Base-by-base conservation (phyloP, 2,113 vertebrate species). In the Platichthys flesus region DNA sequence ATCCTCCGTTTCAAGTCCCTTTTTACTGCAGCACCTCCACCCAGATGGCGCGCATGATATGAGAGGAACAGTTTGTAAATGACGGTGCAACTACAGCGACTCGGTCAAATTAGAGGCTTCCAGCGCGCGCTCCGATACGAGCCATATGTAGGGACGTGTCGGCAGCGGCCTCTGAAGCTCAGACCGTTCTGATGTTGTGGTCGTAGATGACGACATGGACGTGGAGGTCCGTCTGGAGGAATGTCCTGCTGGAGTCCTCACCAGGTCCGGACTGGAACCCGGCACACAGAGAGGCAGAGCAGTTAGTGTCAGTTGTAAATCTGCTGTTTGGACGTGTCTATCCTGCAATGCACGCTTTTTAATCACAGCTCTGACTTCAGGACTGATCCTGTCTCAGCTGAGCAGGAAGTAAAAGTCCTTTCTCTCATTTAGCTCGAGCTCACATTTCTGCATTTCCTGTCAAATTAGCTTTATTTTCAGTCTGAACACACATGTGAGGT, bases 131-230 rank as follows among this genome's bases (percentile, higher is more conserved):
- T 84, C 49, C 67, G 61, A 71, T 62, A 47, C 3, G 76, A 31
- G 70, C 85, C 82, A 85, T 71, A 76, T 86, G 82, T n/a, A 66
- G 18, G 52, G 42, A 71, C 40, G 82, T 63, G 76, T 66, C 20
- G 15, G 81, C 51, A 23, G 68, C 68, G 8, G 67, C 49, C 55
- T 63, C 65, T 63, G 69, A 28, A 67, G 62, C 4, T 93, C 55
- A 95, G 58, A 80, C 79, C 20, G 93, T 94, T 85, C 94, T 91
- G 82, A 93, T 83, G 65, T 90, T 54, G 71, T 95, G 96, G 90
- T 97, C 96, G 35, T 93, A 97, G 91, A 97, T 93, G 79, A 95
- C 94, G 64, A 86, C 94, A 21, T 96, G 96, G 49, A 83, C 21
- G 86, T 96, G 96, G 83, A 96, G 94, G 7, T 94, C 81, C 0